Evolutionary conservation across 2,888 invertebrate genomes (phyloP).

Genomic region (Sisyra terminalis): DNA sequence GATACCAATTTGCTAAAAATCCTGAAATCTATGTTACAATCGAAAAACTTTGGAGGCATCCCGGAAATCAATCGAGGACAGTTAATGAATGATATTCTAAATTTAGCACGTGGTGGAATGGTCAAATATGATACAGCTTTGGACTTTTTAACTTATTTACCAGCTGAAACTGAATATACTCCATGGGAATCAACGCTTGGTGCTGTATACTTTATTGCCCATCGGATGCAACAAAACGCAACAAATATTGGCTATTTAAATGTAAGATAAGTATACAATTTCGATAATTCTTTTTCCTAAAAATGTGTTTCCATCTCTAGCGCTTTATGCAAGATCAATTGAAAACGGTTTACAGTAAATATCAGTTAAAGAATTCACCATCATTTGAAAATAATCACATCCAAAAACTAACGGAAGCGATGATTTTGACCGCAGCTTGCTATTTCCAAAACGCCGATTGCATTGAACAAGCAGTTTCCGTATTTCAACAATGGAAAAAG

Average conservation of each 20-base stretch:
- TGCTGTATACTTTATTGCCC: too few species aligned
- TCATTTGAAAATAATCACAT: too few species aligned
- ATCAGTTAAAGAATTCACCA: too few species aligned
- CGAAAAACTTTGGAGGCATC: conserved; percentile 29
- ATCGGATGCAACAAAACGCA: too few species aligned
- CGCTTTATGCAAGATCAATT: too few species aligned
- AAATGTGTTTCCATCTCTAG: too few species aligned
- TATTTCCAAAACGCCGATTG: conserved; percentile 28
- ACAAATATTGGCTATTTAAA: too few species aligned
- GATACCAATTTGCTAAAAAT: conserved; percentile 37
- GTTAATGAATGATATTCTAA: conserved; percentile 63
- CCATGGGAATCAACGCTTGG: conserved; percentile 44
- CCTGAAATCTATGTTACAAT: conserved; percentile 29
- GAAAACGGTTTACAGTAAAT: too few species aligned
- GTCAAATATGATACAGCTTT: conserved; percentile 45
- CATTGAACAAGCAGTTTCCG: conserved; percentile 25
- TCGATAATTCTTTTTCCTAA: too few species aligned
- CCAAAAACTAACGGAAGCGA: too few species aligned
- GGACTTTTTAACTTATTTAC: conserved; percentile 48
- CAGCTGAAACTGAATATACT: conserved; percentile 47
- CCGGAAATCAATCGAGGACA: conserved; percentile 54
- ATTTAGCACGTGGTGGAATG: conserved; percentile 50
- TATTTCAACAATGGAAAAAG: conserved; percentile 25
- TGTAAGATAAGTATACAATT: too few species aligned
- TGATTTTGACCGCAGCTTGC: neutral